Evolutionary conservation across 1,140 invertebrate genomes (phyloP), one percentile per base, ranked within the genome.

Genomic region (Musca domestica): DNA sequence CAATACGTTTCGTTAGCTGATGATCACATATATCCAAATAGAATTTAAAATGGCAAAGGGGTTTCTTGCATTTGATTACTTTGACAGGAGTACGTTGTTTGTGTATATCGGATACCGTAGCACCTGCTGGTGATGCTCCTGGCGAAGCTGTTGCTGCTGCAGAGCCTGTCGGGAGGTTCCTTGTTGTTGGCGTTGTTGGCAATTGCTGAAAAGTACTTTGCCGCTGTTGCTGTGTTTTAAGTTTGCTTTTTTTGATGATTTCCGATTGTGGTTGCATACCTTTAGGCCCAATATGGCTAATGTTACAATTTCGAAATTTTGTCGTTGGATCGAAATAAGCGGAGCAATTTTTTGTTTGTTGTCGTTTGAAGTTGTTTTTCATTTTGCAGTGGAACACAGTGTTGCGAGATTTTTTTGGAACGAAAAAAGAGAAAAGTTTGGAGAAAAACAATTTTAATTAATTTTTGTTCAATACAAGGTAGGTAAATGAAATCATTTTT

Each of bases 11-110:
- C 68, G 86, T 83, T 25, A 86, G 75, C 69, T 82, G 84, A 84
- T 88, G 84, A 73, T 88, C 89, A 80, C 88, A 88, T 69, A 90
- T 86, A 72, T 90, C 88, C 84, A 90, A 86, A 80, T 90, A 90
- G 83, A 90, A 90, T 70, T 84, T 87, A 70, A 87, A 88, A 74
- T 86, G 87, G 66, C 82, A 81, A 71, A 87, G 80, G 52, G 85
- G 85, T 73, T 85, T 86, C 41, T 82, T 78, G 70, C 84, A 83
- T 71, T 82, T 85, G 67, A 82, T 74, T 68, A 82, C 73, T 72
- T 79, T 79, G 76, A 77, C 76, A 70, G 65, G 49, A 68, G 67
- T 47, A 48, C 51, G 72, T 20, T 73, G 76, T 64, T 67, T 70
- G 66, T 51, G 66, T 63, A 71, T 61, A 14, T 48, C 63, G 69